Evolutionary conservation across 2,888 invertebrate genomes (phyloP).

Genomic region (Yponomeuta sedellus): DNA sequence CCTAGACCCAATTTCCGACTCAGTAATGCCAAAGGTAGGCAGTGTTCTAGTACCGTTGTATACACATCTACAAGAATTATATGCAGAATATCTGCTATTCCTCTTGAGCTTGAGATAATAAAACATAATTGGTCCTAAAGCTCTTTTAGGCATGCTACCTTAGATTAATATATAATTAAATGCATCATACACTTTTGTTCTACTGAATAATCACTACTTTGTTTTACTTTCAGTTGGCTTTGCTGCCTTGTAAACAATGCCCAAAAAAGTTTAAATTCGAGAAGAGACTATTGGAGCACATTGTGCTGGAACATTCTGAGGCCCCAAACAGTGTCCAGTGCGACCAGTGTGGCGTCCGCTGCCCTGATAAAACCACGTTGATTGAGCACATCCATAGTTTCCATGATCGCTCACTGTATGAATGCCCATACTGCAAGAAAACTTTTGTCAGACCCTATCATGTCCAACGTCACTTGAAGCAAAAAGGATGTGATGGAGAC

Average conservation of each 20-base stretch:
- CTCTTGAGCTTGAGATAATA: no score
- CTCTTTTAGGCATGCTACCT: no score
- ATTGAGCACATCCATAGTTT: conserved; percentile 81
- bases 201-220: no score
- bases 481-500: conserved; percentile 81
- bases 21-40: not conserved
- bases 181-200: no score
- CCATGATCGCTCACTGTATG: conserved; percentile 65
- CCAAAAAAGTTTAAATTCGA: conserved; percentile 83
- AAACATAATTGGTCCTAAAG: no score
- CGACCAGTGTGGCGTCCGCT: conserved; percentile 80
- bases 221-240: no score
- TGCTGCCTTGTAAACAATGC: conserved; percentile 72
- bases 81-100: no score
- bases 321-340: conserved; percentile 77
- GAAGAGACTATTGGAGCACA: conserved; percentile 80
- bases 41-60: no score
- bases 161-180: no score
- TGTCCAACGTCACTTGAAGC: conserved; percentile 81
- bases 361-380: conserved; percentile 78
- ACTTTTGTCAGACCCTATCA: conserved; percentile 87
- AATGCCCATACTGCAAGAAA: conserved; percentile 81
- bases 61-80: no score
- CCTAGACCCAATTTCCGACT: not conserved
- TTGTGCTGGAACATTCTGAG: conserved; percentile 81